phyloP scores from a whole-genome alignment of 53 echinoderm and acorn worm species.

The Holothuria scabra region DNA sequence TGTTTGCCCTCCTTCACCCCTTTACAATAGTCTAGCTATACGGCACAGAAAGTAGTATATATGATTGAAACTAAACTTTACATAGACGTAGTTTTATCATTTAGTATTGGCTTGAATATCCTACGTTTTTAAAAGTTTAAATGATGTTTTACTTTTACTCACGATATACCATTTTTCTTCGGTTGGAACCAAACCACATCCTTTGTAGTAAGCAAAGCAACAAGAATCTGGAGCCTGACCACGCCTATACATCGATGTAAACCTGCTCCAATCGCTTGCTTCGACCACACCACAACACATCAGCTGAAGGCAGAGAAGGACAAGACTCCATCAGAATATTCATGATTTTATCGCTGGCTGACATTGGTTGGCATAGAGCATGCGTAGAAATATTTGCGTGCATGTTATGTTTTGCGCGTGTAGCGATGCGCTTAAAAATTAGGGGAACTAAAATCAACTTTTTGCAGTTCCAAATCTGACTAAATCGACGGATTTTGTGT shows the following conservation, averaged over 20 bases:
- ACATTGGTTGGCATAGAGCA: no score
- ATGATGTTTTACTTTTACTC: neutral
- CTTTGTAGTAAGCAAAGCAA: constrained; percentile 61
- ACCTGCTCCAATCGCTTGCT: constrained; percentile 65
- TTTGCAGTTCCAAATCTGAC: no score
- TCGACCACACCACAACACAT: constrained; percentile 81
- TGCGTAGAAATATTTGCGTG: no score
- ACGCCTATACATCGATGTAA: constrained; percentile 46
- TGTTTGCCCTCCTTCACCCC: no score
- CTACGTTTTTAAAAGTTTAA: neutral
- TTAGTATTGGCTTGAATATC: neutral
- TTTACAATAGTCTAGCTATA: no score
- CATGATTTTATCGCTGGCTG: no score
- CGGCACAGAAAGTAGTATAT: no score
- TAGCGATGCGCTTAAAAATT: no score
- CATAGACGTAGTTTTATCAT: neutral
- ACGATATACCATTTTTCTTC: constrained; percentile 59
- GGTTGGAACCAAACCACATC: constrained; percentile 58
- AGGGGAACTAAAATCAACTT: no score
- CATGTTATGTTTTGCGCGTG: no score
- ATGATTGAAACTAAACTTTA: neutral
- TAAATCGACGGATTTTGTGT: no score
- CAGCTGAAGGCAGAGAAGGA: constrained; percentile 34
- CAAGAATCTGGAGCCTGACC: constrained; percentile 83
- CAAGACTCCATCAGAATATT: no score